phyloP scores from a whole-genome alignment of 2,888 invertebrate species.

The Salticus scenicus region DNA sequence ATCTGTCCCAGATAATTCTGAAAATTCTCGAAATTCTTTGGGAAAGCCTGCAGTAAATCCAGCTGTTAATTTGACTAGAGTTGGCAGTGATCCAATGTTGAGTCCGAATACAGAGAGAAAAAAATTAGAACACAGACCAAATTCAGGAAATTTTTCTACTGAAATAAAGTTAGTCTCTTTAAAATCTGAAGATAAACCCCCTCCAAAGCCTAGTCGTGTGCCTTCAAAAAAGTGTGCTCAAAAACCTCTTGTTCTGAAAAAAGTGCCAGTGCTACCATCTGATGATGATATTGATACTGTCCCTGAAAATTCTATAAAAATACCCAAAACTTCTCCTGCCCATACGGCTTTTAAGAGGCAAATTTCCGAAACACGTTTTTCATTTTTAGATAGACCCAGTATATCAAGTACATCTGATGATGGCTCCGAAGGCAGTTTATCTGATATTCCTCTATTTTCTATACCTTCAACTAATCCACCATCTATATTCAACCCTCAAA shows the following conservation, averaged over 20 bases:
- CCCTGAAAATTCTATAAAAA: slow-evolving; percentile 7
- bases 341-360: slow-evolving; percentile 27
- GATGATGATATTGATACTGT: slow-evolving; percentile 16
- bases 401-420: slow-evolving; percentile 34
- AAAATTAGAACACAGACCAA: slow-evolving; percentile 76
- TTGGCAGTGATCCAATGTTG: slow-evolving; percentile 80
- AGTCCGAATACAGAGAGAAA: slow-evolving; percentile 80
- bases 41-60: not conserved
- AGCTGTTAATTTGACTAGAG: slow-evolving; percentile 76
- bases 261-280: slow-evolving; percentile 17
- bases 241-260: slow-evolving; percentile 47
- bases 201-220: slow-evolving; percentile 77
- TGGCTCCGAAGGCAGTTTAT: slow-evolving; percentile 7
- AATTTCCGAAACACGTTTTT: slow-evolving; percentile 64
- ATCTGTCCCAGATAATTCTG: not conserved
- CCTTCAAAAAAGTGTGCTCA: slow-evolving; percentile 74
- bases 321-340: slow-evolving; percentile 14
- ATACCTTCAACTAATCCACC: slow-evolving; percentile 77
- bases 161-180: not conserved
- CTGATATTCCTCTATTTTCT: slow-evolving; percentile 76
- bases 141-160: slow-evolving; percentile 69
- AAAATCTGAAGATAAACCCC: slow-evolving; percentile 73
- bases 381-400: slow-evolving; percentile 62
- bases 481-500: slow-evolving; percentile 47
- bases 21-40: not conserved